Conservation (phyloP, 2,888 invertebrate genomes). For the Epicampocera succincta region DNA sequence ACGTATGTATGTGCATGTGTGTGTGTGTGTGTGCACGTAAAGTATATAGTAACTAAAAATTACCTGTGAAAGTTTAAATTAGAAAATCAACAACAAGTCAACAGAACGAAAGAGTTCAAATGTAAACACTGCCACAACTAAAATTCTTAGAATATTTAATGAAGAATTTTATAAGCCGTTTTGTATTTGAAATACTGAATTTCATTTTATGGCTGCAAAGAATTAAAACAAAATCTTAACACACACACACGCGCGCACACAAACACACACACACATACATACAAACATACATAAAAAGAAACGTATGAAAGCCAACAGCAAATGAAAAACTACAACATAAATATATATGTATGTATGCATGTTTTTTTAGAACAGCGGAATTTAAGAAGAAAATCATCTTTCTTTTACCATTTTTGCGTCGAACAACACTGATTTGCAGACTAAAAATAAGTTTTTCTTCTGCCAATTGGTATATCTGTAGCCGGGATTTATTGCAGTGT, state of each 20-base stretch:
- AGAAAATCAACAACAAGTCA: slow-evolving; percentile 23
- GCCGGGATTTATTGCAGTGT: no score
- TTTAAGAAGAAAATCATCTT: no score
- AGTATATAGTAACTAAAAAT: slow-evolving; percentile 41
- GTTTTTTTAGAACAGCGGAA: background rate
- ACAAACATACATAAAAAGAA: slow-evolving; percentile 17
- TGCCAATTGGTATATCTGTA: no score
- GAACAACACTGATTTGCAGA: no score
- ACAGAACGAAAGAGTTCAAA: slow-evolving; percentile 14
- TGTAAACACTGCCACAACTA: slow-evolving; percentile 55
- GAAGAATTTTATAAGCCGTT: slow-evolving; percentile 49
- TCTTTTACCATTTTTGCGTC: no score
- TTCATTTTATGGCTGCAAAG: slow-evolving; percentile 11
- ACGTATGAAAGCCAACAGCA: background rate
- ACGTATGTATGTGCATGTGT: no score
- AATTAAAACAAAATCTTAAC: background rate
- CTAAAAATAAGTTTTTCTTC: no score
- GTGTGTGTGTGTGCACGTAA: no score
- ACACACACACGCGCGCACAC: background rate
- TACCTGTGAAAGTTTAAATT: slow-evolving; percentile 53
- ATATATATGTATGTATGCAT: slow-evolving; percentile 1
- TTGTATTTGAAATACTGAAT: slow-evolving; percentile 31
- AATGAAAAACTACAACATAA: background rate
- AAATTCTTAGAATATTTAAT: slow-evolving; percentile 62
- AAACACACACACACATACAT: slow-evolving; percentile 1